Base-by-base conservation (phyloP, 2,888 invertebrate species). In the Campoplex nolae region DNA sequence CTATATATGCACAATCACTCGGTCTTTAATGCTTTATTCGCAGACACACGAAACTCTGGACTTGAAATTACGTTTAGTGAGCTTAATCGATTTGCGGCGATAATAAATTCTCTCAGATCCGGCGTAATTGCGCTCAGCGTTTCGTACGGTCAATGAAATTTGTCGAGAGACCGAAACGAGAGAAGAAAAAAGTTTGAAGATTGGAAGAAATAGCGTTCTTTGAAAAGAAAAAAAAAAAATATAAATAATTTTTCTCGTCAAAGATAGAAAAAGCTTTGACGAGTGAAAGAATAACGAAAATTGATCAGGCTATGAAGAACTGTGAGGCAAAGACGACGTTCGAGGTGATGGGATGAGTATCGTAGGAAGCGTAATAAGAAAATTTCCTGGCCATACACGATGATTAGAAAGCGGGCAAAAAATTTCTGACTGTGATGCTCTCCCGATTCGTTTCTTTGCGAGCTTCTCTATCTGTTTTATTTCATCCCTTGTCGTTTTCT, bases 101-200 rank as follows among this genome's bases (percentile, higher is more conserved):
- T 94, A 92, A 93, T 89, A 91, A 91, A 94, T 94, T 94, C 94
- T 85, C 91, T 93, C 85, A 93, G 94, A 94, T 93, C 92, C 90
- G 4, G 3, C 82, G 3, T 32, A 16, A 48, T 35, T 23, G 4
- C 13, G n/a, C 3, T 23, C 8, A 1, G 38, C 56, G 11, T 56
- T 74, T n/a, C 56, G 38, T 51, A n/a, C 16, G n/a, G 51, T 56
- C 38, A 62, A 62, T 62, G 32, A 1, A 1, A n/a, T 32, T 62
- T 11, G 35, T 35, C n/a, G 18, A 74, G 35, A 13, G n/a, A 35
- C n/a, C 8, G 0, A 38, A 8, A 56, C n/a, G 9, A 32, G 28
- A 38, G 13, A 1, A 48, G 48, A 2, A 11, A 28, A 71, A 45
- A 48, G 9, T 48, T 48, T 28, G 2, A 11, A 48, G 28, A 2